phyloP scores from a whole-genome alignment of 2,888 invertebrate species.

The Pogonocherus hispidulus region DNA sequence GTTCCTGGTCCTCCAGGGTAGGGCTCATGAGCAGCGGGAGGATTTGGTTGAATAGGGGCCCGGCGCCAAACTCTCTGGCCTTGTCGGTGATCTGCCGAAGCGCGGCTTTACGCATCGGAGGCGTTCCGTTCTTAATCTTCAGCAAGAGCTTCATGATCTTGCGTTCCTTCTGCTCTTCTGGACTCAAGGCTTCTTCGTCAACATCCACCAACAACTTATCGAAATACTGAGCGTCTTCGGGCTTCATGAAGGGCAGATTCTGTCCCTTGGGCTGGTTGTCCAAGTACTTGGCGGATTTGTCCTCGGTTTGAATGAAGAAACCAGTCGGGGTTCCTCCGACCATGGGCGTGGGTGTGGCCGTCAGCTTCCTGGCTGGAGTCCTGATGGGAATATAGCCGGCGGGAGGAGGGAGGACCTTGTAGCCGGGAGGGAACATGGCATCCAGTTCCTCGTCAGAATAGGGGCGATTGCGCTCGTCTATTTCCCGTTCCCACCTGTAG shows the following conservation, averaged over 20 bases:
- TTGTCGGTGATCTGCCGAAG: slow-evolving; percentile 98
- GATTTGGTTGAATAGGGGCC: slow-evolving; percentile 99
- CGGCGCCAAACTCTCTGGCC: slow-evolving; percentile 98
- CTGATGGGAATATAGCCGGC: slow-evolving; percentile 93
- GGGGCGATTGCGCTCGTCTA: slow-evolving; percentile 97
- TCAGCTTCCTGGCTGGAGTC: slow-evolving; percentile 97
- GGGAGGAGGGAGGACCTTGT: slow-evolving; percentile 75
- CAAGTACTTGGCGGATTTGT: slow-evolving; percentile 87
- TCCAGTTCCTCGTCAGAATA: slow-evolving; percentile 98
- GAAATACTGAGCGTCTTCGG: slow-evolving; percentile 99
- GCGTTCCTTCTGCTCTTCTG: slow-evolving; percentile 97
- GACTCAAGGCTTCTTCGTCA: slow-evolving; percentile 94
- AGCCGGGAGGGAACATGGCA: slow-evolving; percentile 97
- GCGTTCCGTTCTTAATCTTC: slow-evolving; percentile 99
- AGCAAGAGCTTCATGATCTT: slow-evolving; percentile 99
- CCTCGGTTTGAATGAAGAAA: slow-evolving; percentile 95
- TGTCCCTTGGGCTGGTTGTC: slow-evolving; percentile 93
- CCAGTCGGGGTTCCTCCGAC: slow-evolving; percentile 88
- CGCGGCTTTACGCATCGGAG: slow-evolving; percentile 99
- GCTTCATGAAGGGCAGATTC: slow-evolving; percentile 98
- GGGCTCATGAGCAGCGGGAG: slow-evolving; percentile 99
- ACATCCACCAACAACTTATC: slow-evolving; percentile 98
- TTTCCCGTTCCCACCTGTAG: slow-evolving; percentile 98
- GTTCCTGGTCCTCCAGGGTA: slow-evolving; percentile 98
- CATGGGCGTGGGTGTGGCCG: slow-evolving; percentile 98